Evolutionary conservation across 2,113 vertebrate species (phyloP), one percentile per base, ranked within the genome.

Genomic region (Channa argus): DNA sequence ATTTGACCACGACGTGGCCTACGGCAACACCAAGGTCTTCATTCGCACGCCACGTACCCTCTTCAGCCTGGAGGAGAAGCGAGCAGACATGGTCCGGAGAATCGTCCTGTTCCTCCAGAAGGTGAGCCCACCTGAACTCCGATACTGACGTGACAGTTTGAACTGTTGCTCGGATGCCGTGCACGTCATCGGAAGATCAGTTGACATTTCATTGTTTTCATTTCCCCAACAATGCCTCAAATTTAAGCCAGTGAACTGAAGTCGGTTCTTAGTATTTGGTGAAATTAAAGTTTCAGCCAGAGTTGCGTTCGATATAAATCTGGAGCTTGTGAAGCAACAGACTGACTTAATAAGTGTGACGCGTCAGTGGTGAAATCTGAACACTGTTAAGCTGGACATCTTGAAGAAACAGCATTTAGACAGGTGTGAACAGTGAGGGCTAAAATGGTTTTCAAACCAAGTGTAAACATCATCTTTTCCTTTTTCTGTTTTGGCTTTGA

Each of bases 91-190:
- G 97, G 96, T 99, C 1, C 84, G 95, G 64, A 94, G 96, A 66
- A 98, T 99, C 3, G 95, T 99, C 71, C 96, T 99, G 70, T 99
- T 99, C 91, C 95, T 99, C 2, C 98, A 99, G 89, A 99, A 99
- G 97, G 98, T 99, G 85, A 89, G 91, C 58, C 51, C n/a, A n/a
- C 10, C 43, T 14, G 5, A 45, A 3, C n/a, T n/a, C n/a, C n/a
- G n/a, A n/a, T n/a, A n/a, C n/a, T n/a, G n/a, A n/a, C n/a, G n/a
- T n/a, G n/a, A n/a, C n/a, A n/a, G n/a, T n/a, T n/a, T n/a, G n/a
- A n/a, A n/a, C n/a, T n/a, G n/a, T n/a, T n/a, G n/a, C n/a, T n/a
- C n/a, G n/a, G n/a, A n/a, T n/a, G n/a, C n/a, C n/a, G n/a, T n/a
- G n/a, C n/a, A n/a, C n/a, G n/a, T n/a, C 11, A 1, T 3, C 34